Conservation (phyloP, 2,888 invertebrate genomes). For the Strigamia crassipes region DNA sequence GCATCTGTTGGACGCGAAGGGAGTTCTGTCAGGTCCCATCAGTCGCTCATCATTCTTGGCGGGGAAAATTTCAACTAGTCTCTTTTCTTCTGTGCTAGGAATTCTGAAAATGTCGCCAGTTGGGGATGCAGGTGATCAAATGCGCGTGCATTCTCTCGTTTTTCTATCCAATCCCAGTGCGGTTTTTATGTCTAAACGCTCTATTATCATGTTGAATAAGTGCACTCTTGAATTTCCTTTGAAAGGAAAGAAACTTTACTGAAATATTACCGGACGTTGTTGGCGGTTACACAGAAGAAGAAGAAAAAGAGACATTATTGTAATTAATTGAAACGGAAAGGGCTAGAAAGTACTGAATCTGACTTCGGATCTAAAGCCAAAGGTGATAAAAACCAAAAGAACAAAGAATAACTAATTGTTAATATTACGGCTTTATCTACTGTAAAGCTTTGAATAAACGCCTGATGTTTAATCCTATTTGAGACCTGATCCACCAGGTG, state of each 20-base stretch:
- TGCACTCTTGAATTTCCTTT: not conserved
- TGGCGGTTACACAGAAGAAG: too few relatives aligned
- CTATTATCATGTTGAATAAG: not conserved
- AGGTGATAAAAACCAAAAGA: too few relatives aligned
- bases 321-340: too few relatives aligned
- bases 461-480: too few relatives aligned
- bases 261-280: too few relatives aligned
- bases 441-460: too few relatives aligned
- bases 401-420: too few relatives aligned
- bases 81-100: not conserved
- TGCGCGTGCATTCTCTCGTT: not conserved
- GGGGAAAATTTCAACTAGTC: conserved; percentile 15
- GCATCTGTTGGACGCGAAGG: conserved; percentile 17
- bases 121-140: conserved; percentile 16
- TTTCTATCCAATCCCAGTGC: not conserved
- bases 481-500: too few relatives aligned
- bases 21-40: conserved; percentile 6
- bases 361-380: too few relatives aligned
- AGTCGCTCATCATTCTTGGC: conserved; percentile 17
- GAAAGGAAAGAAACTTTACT: not conserved
- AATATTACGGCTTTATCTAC: too few relatives aligned
- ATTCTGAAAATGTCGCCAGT: not conserved
- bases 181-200: not conserved
- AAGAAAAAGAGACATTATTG: too few relatives aligned
- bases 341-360: too few relatives aligned